Evolutionary conservation across 1,140 invertebrate species (phyloP).

Genomic region (Sitobion miscanthi): DNA sequence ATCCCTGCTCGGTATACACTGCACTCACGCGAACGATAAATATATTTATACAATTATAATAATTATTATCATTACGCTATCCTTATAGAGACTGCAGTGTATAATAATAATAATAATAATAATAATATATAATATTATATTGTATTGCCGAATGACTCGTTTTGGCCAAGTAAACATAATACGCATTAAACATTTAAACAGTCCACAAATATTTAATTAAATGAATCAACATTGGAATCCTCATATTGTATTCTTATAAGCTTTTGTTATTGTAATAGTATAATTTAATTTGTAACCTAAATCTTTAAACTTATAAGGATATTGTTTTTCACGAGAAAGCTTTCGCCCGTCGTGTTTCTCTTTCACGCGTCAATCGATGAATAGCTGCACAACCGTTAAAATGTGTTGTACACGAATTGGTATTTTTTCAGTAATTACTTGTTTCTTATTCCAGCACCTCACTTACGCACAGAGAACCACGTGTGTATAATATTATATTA

Average conservation of each 20-base stretch:
- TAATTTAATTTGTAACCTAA: constrained; percentile 12
- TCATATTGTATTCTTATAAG: neutral
- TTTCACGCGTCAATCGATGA: neutral
- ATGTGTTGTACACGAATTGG: neutral
- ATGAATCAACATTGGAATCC: neutral
- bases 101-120: no score
- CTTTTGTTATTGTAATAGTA: neutral
- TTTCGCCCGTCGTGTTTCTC: neutral
- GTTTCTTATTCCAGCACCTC: neutral
- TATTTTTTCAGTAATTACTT: neutral
- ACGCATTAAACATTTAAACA: neutral
- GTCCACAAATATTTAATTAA: constrained; percentile 1
- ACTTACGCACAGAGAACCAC: neutral
- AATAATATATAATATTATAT: neutral
- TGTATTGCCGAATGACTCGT: neutral
- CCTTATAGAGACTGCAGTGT: neutral
- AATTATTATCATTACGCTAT: neutral
- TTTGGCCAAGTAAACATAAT: neutral
- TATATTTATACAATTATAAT: no score
- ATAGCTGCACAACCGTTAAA: neutral
- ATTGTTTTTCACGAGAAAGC: neutral
- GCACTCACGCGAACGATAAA: neutral
- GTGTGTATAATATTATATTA: neutral
- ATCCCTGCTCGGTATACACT: neutral
- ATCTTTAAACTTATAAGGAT: neutral